These are phyloP conservation scores for Homarus gammarus DNA, from an alignment of 2,888 invertebrate species.

Conservation along the genomic window DNA sequence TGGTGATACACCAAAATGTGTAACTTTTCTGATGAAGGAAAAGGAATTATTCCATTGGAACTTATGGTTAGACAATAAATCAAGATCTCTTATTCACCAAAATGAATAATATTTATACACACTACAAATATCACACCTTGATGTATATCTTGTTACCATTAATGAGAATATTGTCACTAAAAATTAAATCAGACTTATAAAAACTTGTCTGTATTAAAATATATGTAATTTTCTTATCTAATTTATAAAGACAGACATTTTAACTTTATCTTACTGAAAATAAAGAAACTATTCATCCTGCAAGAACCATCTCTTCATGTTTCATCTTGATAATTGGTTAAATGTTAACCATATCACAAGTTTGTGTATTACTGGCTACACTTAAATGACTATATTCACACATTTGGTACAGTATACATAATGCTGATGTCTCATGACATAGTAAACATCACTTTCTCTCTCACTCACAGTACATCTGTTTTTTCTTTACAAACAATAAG, in stretches of 20 bases:
- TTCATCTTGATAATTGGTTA: neutral
- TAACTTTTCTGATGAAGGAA: neutral
- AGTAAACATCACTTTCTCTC: neutral
- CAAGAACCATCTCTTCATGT: neutral
- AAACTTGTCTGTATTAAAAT: neutral
- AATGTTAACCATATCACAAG: neutral
- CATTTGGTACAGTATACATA: neutral
- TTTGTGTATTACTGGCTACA: neutral
- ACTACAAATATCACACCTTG: neutral
- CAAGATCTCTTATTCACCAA: neutral
- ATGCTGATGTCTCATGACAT: neutral
- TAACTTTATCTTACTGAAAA: neutral
- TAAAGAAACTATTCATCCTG: neutral
- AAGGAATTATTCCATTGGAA: neutral
- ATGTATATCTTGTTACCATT: neutral
- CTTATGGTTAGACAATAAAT: neutral
- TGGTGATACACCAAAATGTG: slow-evolving; percentile 18
- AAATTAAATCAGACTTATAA: neutral
- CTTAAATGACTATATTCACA: neutral
- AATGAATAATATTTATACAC: neutral
- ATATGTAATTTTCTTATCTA: neutral
- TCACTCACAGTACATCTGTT: neutral
- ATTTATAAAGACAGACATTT: neutral
- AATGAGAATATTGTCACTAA: neutral
- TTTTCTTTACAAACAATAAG: neutral